A percentile compares a stretch with the other conserved stretches of the same genome.
Evolutionary conservation across 2,797 vertebrate species (phyloP).

Genomic region (Diplodus sargus): DNA sequence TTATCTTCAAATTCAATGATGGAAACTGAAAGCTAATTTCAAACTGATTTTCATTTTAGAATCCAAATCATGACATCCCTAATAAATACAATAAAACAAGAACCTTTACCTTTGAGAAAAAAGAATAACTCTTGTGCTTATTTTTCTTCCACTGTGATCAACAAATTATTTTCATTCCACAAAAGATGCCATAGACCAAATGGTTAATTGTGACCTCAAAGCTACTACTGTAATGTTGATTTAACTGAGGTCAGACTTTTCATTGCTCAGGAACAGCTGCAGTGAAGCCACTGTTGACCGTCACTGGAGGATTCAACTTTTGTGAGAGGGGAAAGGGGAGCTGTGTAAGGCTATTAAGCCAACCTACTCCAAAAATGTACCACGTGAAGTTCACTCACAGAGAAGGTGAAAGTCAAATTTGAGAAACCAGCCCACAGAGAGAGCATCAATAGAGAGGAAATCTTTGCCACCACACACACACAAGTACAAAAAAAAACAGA

Average conservation of each 20-base stretch:
- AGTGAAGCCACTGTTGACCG: slow-evolving; percentile 5
- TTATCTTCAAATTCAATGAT: too few relatives aligned
- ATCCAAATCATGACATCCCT: too few relatives aligned
- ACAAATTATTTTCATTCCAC: slow-evolving; percentile 33
- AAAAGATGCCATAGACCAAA: background rate
- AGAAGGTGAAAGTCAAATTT: slow-evolving; percentile 39
- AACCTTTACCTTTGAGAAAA: background rate
- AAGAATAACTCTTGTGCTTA: slow-evolving; percentile 40
- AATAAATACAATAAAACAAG: background rate
- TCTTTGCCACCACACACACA: slow-evolving; percentile 62
- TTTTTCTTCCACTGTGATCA: slow-evolving; percentile 17
- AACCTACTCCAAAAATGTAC: slow-evolving; percentile 28
- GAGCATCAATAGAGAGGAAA: slow-evolving; percentile 34
- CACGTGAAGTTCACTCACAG: slow-evolving; percentile 50
- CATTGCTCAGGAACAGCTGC: slow-evolving; percentile 15
- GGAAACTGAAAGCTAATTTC: too few relatives aligned
- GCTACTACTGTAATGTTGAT: slow-evolving; percentile 28
- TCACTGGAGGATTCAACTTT: background rate
- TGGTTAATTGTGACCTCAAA: slow-evolving; percentile 7
- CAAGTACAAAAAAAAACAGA: slow-evolving; percentile 8
- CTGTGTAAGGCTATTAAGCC: slow-evolving; percentile 19
- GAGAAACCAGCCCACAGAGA: slow-evolving; percentile 61
- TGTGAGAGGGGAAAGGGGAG: background rate
- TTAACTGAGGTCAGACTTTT: background rate
- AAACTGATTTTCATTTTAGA: too few relatives aligned